These are phyloP conservation scores for Sebastes cheni DNA, from an alignment of 2,797 vertebrate species.

Conservation along the genomic window DNA sequence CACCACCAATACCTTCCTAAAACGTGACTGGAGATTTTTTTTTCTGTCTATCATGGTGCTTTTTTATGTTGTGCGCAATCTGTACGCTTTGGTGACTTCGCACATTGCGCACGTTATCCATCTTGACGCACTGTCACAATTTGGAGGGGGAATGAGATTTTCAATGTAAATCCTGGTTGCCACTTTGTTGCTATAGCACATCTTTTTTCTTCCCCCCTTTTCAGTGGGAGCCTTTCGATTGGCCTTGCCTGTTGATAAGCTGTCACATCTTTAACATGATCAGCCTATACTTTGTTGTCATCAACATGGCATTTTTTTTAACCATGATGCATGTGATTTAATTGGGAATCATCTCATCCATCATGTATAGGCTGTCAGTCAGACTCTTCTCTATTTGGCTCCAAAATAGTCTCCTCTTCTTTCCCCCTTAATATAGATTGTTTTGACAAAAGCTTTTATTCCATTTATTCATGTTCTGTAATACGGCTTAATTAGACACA, in stretches of 20 bases:
- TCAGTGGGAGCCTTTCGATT: conserved; percentile 48
- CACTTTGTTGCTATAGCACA: conserved; percentile 70
- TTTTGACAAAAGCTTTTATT: conserved; percentile 33
- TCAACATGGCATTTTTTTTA: conserved; percentile 28
- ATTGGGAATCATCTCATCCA: conserved; percentile 66
- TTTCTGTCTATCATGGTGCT: conserved; percentile 37
- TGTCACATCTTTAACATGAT: conserved; percentile 59
- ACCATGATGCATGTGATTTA: conserved; percentile 48
- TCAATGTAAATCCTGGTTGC: conserved; percentile 51
- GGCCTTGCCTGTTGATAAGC: conserved; percentile 80
- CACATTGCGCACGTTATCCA: conserved; percentile 75
- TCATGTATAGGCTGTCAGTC: conserved; percentile 52
- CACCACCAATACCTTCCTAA: not conserved
- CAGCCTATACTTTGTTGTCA: conserved; percentile 40
- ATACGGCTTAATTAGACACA: conserved; percentile 45
- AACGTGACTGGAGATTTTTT: conserved; percentile 56
- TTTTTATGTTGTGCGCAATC: conserved; percentile 67
- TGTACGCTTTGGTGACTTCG: conserved; percentile 71
- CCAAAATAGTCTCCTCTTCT: conserved; percentile 40
- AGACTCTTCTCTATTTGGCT: conserved; percentile 52
- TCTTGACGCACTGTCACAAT: conserved; percentile 79
- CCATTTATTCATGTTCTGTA: conserved; percentile 31
- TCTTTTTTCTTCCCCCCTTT: conserved; percentile 49
- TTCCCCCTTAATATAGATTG: conserved; percentile 20
- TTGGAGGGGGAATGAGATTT: conserved; percentile 42